These are phyloP conservation scores for Numenius phaeopus DNA, from an alignment of 2,797 vertebrate species.

Conservation along the genomic window DNA sequence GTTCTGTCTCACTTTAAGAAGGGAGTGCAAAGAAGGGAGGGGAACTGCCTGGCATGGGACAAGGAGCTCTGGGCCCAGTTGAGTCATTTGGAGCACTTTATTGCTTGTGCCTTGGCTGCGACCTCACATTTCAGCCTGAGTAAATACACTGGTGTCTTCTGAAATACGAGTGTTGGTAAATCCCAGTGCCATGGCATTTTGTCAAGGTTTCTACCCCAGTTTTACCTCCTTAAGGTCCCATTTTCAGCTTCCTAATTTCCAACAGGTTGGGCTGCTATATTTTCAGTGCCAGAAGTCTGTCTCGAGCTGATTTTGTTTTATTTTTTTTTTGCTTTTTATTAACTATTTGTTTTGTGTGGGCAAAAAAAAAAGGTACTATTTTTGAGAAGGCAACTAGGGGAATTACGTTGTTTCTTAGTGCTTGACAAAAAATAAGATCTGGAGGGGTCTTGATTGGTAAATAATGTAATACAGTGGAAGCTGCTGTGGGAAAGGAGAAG, in stretches of 20 bases:
- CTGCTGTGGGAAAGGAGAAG: slow-evolving; percentile 37
- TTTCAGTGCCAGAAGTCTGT: not conserved
- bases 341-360: not conserved
- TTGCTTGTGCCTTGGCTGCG: not conserved
- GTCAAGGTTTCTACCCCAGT: not conserved
- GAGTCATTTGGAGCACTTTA: not conserved
- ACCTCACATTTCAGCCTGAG: not conserved
- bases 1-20: not conserved
- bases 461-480: slow-evolving; percentile 47
- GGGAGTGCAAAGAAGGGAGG: not conserved
- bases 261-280: not conserved
- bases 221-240: not conserved
- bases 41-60: not conserved
- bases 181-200: not conserved
- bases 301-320: not conserved
- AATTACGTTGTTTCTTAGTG: not conserved
- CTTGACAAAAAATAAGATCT: not conserved
- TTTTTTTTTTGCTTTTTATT: not conserved
- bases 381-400: not conserved
- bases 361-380: not conserved
- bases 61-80: not conserved
- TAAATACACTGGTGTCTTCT: not conserved
- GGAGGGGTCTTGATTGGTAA: not conserved
- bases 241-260: not conserved
- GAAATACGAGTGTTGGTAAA: not conserved